Evolutionary conservation across 2,797 vertebrate species (phyloP), one percentile per base, ranked within the genome.

Genomic region (Anguilla pacifica): DNA sequence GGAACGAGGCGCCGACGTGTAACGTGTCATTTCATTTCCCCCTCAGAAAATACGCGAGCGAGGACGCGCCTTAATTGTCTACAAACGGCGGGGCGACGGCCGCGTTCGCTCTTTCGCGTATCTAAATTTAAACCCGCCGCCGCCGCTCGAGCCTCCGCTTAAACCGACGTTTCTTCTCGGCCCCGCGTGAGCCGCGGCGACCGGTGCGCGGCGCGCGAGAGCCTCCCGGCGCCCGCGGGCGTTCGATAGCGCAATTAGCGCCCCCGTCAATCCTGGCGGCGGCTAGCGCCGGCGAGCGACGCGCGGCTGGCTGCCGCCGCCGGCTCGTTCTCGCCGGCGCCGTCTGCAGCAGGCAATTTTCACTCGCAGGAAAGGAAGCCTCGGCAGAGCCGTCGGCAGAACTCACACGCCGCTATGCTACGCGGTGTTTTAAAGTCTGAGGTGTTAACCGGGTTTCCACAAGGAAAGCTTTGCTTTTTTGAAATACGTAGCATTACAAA

Each of bases 1-100:
- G 92, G 86, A 89, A 86, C 85, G 89, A 87, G 89, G 89, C 83
- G 70, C 86, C 85, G 86, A 91, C 95, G 95, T 95, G 94, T 95
- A 94, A 95, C 89, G 89, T 86, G 89, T 89, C 91, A 87, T 87
- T 86, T 89, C 88, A 82, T 89, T 91, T 88, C 90, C 89, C 88
- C 81, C 61, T 64, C 25, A 25, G 61, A 64, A 64, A 64, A 64
- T 2, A 64, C 11, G 84, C 59, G 39, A 74, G 3, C 85, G 83
- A 91, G 88, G 88, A 53, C 72, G 79, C 43, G 49, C 83, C 89
- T 92, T 92, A 87, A 85, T 91, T 85, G 17, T 90, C 91, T 64
- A 67, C 86, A 88, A 89, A 89, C 90, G 89, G 86, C 91, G 89
- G 91, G 89, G 91, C 89, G 90, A 91, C 87, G 90, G 91, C 91